Base-by-base conservation (phyloP, 2,797 vertebrate species). In the Pseudochirops corinnae region DNA sequence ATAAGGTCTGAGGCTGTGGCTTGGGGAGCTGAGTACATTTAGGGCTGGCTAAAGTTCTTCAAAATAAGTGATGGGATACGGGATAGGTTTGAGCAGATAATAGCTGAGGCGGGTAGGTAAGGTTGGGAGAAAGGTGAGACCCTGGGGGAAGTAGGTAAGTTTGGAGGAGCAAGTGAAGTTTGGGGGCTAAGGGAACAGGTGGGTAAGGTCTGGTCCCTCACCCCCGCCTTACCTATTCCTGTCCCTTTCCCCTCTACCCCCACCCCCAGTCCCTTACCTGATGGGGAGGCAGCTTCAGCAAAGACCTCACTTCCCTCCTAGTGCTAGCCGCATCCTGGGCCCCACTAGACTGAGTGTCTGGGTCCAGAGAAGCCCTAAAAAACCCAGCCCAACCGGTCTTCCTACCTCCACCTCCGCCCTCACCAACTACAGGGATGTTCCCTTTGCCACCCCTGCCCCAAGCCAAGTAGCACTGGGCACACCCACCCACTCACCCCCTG, bases 311-410 rank as follows among this genome's bases (percentile, higher is more conserved):
- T 93, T 97, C 92, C 94, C 95, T 39, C 87, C 95, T 74, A 3
- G 92, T 62, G 55, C 74, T 14, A 26, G 74, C 74, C 21, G 74
- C 74, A 82, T 82, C 74, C 39, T 46, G 39, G 74, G 74, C 74
- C 39, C 39, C 39, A 46, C 39, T 82, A 21, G n/a, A 24, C 39
- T 46, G 74, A 82, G n/a, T 46, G 39, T 18, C 21, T 82, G 10
- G 74, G 74, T 21, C 39, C 39, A 95, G 92, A 82, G 93, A 93
- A 57, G 91, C 94, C 95, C 0, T 1, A 50, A 94, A 3, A 1
- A n/a, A 13, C 82, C 46, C 6, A 28, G 95, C 97, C 96, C 0
- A 0, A 96, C 97, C 96, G 97, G 97, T 97, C 96, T 90, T 93
- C 95, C 97, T 0, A 39, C 95, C 93, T 21, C 91, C 87, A 95